Conservation (phyloP, 1,140 invertebrate species). For the Micrasema minimum region DNA sequence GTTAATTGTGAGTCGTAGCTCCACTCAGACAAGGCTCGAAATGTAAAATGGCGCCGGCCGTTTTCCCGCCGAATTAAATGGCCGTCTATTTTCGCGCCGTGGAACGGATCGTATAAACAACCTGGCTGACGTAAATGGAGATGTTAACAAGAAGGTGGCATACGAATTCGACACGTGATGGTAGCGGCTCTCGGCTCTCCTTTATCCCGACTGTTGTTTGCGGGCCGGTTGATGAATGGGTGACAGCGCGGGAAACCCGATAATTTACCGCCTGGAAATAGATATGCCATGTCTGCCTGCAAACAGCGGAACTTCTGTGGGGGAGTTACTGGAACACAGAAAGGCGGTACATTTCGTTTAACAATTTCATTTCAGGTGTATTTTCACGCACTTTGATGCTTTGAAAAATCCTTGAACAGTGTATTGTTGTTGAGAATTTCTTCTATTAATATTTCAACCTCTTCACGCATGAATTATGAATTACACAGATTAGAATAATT, state of each 20-base stretch:
- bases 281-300: constrained; percentile 40
- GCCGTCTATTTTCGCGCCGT: constrained; percentile 30
- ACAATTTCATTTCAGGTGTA: neutral
- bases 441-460: too few relatives aligned
- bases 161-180: constrained; percentile 45
- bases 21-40: neutral
- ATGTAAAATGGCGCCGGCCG: neutral
- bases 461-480: too few relatives aligned
- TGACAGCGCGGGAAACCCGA: constrained; percentile 43
- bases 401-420: too few relatives aligned
- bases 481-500: too few relatives aligned
- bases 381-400: too few relatives aligned
- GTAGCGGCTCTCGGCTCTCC: constrained; percentile 12
- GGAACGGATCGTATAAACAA: constrained; percentile 41
- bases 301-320: constrained; percentile 29
- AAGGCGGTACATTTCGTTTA: neutral
- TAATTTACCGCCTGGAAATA: constrained; percentile 49
- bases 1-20: neutral
- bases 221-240: constrained; percentile 46
- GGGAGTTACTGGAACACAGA: neutral
- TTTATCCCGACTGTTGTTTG: constrained; percentile 36
- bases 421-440: too few relatives aligned
- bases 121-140: constrained; percentile 45
- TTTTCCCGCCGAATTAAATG: constrained; percentile 29
- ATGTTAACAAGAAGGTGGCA: constrained; percentile 46